Base-by-base conservation (phyloP, 1,140 invertebrate genomes). In the Diabrotica undecimpunctata region DNA sequence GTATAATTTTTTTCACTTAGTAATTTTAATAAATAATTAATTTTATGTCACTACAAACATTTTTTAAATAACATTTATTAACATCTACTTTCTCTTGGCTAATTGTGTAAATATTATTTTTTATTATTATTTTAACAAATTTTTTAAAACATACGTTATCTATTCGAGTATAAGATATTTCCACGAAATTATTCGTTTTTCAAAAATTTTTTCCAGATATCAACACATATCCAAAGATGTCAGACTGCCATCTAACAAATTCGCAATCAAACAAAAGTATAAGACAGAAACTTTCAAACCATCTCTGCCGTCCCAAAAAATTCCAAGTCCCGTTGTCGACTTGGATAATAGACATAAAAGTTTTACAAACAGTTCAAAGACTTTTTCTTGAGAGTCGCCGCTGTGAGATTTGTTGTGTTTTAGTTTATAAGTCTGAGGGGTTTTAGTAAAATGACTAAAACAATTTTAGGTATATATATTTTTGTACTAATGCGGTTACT, bases 151-250 rank as follows among this genome's bases (percentile, higher is more conserved):
- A 25, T 25, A 25, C 25, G 36, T 60, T 12, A 62, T 36, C 59
- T 39, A 13, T 25, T 13, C 46, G n/a, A 51, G 6, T 50, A 14
- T 50, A 13, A 14, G 51, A 66, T 62, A 53, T 58, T 46, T 60
- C 35, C 54, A 56, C 12, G 46, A 12, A 51, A 51, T 51, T 12
- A 51, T 12, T 25, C 25, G 25, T 46, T 46, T 46, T 46, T 46
- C 41, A 46, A 46, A 46, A 4, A 46, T 46, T n/a, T 46, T 46
- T 46, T 46, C 41, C 41, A 46, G 41, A 46, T 46, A 46, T 46
- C 41, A 10, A n/a, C 25, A 25, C 25, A 25, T 25, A 25, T n/a
- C 41, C 41, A 46, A 46, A 46, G 41, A 46, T 46, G 41, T 46
- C 8, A 8, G 41, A 46, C 8, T 46, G n/a, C 41, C 41, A n/a